Evolutionary conservation across 2,797 vertebrate species (phyloP), one percentile per base, ranked within the genome.

Genomic region (Semaprochilodus insignis): DNA sequence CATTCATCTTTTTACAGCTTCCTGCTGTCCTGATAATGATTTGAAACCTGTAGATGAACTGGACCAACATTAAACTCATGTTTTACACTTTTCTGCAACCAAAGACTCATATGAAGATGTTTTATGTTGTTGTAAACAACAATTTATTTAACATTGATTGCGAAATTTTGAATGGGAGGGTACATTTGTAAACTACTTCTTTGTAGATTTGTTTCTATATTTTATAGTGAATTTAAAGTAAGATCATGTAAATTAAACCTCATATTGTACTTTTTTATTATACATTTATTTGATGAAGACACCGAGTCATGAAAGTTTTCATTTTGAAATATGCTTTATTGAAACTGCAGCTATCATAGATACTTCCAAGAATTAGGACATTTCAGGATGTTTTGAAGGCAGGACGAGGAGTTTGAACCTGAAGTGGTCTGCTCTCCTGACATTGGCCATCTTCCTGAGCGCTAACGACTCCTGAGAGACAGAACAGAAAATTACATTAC

Each of bases 281-380:
- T 1, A 31, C 31, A 31, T 31, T 31, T 31, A 31, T 31, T 31
- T 31, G 3, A 31, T 31, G 31, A 62, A 69, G 63, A 69, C 23
- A 66, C 66, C 2, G 6, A 65, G 27, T 59, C 65, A 77, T 51
- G 36, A 44, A n/a, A 54, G 6, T 48, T 65, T 75, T 75, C 10
- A 77, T 63, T 78, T 52, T 52, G 36, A 80, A 71, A 66, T 63
- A 25, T 66, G 55, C 48, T 81, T 83, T 81, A 67, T 85, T 85
- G 2, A 2, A 73, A 77, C 48, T 51, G 25, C 16, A 14, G 15
- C 13, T 59, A 21, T 63, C 19, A 57, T 16, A 31, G 69, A 40
- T 52, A 66, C 27, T 23, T 25, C 27, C 71, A 70, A 71, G 34
- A 40, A 74, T 25, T 13, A 34, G n/a, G 27, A 27, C 6, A 63